Evolutionary conservation across 92 coral and sea anemone genomes (phyloP).

Genomic region (Muricea muricata): DNA sequence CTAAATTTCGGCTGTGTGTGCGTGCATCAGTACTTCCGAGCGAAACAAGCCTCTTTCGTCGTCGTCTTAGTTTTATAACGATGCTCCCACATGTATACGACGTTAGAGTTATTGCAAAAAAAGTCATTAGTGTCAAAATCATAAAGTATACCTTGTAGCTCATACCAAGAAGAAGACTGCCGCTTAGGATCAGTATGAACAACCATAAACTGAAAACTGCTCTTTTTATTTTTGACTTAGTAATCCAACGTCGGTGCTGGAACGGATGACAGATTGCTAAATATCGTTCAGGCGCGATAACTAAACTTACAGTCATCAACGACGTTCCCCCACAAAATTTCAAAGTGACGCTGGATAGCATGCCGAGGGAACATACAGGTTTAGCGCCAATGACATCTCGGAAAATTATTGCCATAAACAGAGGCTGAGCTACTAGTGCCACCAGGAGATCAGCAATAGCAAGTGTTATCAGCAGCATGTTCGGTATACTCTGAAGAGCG

Average conservation of each 20-base stretch:
- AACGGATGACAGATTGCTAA: slow-evolving; percentile 15
- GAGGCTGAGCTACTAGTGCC: slow-evolving; percentile 2
- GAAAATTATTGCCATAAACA: slow-evolving; percentile 11
- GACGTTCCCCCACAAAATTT: slow-evolving; percentile 6
- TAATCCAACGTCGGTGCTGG: slow-evolving; percentile 18
- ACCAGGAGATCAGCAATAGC: not conserved
- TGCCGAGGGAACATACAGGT: slow-evolving; percentile 11
- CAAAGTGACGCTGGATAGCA: not conserved
- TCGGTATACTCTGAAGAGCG: slow-evolving; percentile 26
- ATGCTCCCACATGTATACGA: slow-evolving; percentile 14
- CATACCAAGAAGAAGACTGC: not conserved
- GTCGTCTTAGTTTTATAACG: not conserved
- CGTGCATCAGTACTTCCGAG: not conserved
- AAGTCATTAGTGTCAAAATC: not conserved
- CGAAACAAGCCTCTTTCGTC: not conserved
- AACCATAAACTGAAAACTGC: not conserved
- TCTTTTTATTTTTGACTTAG: not conserved
- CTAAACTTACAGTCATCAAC: slow-evolving; percentile 22
- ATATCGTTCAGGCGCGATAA: slow-evolving; percentile 13
- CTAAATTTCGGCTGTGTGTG: not conserved
- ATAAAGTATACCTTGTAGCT: not conserved
- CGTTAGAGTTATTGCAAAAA: not conserved
- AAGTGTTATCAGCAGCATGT: slow-evolving; percentile 22
- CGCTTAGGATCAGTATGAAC: not conserved
- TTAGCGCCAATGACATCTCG: not conserved